These are phyloP conservation scores for Coronaproctus castanopsis DNA, from an alignment of 2,888 invertebrate species.

Conservation along the genomic window DNA sequence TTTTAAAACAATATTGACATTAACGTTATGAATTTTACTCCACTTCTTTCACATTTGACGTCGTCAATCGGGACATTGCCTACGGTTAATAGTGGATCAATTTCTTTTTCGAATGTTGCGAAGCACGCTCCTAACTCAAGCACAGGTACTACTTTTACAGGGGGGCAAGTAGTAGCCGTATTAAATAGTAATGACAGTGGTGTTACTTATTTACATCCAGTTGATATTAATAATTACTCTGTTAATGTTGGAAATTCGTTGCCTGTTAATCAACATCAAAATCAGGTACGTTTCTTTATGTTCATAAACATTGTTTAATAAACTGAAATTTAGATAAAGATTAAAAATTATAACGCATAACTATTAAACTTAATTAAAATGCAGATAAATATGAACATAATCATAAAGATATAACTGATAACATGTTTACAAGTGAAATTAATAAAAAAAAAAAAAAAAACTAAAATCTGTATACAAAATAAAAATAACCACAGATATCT, in stretches of 20 bases:
- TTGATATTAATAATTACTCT: conserved; percentile 32
- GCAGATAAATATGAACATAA: no score
- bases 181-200: conserved; percentile 46
- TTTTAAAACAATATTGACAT: no score
- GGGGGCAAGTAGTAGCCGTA: conserved; percentile 41
- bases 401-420: no score
- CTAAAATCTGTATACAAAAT: no score
- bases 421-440: no score
- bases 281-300: conserved; percentile 11
- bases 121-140: conserved; percentile 12
- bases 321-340: neutral
- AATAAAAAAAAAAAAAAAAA: no score
- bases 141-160: conserved; percentile 13
- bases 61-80: conserved; percentile 27
- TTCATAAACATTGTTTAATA: neutral
- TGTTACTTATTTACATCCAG: conserved; percentile 48
- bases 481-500: no score
- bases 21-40: conserved; percentile 56
- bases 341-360: neutral
- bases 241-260: conserved; percentile 20
- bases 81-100: conserved; percentile 35
- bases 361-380: no score
- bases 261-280: conserved; percentile 16
- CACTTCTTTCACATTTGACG: conserved; percentile 42
- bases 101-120: conserved; percentile 13